Evolutionary conservation across 92 coral and sea anemone species (phyloP), one percentile per base, ranked within the genome.

Genomic region (Palythoa heliodiscus): DNA sequence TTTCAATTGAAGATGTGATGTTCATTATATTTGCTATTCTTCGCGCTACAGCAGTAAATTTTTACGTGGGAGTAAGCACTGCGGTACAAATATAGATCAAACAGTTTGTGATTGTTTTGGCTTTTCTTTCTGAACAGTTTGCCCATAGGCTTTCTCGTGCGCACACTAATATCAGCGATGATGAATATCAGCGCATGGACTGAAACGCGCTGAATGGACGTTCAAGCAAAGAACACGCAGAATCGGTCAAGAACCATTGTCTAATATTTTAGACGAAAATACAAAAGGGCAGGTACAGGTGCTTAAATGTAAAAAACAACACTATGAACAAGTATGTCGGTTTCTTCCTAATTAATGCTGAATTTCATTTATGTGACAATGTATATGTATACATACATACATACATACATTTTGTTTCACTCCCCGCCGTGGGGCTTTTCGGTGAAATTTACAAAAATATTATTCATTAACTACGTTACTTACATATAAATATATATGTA

Each of bases 31-130:
- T 47, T 64, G 73, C 73, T 66, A 63, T 79, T 48, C 39, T 64
- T 66, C 66, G 23, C 84, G 57, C 22, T 67, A 29, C 61, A 58
- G 63, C 81, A 76, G 22, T 66, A 35, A 66, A 64, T 67, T 64
- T 78, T 50, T 66, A 64, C 74, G 84, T 80, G 84, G 84, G 84
- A 80, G 73, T 66, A 22, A 13, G 43, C 22, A 55, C 61, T 48
- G 48, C 43, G 57, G 61, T 66, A 80, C 84, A 67, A 40, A 80
- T 80, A 64, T 80, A 24, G 84, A 80, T 80, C 73, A 80, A 80
- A 80, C 58, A 64, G 66, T 80, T 80, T 66, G 73, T 76, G 17
- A 24, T 76, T 76, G 81, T 80, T 37, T 64, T 66, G 12, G 73
- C 22, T 80, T 67, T 64, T 58, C 48, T 16, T 78, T 78, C 20